These are phyloP conservation scores for Tychaedon coryphoeus DNA, from an alignment of 2,113 vertebrate species.

Conservation along the genomic window DNA sequence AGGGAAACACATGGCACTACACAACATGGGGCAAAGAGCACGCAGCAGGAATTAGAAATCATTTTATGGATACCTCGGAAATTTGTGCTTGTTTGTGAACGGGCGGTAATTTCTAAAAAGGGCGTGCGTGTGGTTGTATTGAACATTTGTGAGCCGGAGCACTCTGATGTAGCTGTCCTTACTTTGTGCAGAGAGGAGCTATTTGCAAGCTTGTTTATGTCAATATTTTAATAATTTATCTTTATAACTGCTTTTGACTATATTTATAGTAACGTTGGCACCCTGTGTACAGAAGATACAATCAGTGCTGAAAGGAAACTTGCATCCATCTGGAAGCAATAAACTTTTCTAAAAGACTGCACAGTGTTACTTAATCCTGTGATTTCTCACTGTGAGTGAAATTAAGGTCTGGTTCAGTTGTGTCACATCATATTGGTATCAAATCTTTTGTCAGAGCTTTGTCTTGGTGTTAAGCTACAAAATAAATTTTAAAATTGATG, in stretches of 20 bases:
- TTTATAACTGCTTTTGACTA: conserved; percentile 66
- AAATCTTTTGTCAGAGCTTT: conserved; percentile 74
- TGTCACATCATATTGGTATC: conserved; percentile 84
- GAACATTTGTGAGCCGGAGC: background rate
- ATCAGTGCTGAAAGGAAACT: conserved; percentile 82
- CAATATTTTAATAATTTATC: conserved; percentile 45
- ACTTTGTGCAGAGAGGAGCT: background rate
- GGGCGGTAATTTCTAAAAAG: background rate
- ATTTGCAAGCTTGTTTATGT: background rate
- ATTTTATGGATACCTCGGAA: conserved; percentile 52
- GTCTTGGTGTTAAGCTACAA: conserved; percentile 14
- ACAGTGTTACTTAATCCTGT: conserved; percentile 89
- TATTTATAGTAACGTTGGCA: conserved; percentile 77
- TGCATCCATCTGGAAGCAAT: conserved; percentile 89
- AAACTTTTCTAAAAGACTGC: conserved; percentile 90
- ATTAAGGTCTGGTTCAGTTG: conserved; percentile 84
- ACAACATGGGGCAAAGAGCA: conserved; percentile 80
- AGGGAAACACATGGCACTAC: conserved; percentile 83
- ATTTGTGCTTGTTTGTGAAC: conserved; percentile 10
- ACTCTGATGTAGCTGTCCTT: background rate
- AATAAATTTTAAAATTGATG: conserved; percentile 5
- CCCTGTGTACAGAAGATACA: conserved; percentile 76
- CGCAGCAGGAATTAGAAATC: conserved; percentile 62
- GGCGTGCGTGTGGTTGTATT: background rate
- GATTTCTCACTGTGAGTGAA: conserved; percentile 86